Conservation (phyloP, 2,797 vertebrate species). For the Nannoperca obscura region DNA sequence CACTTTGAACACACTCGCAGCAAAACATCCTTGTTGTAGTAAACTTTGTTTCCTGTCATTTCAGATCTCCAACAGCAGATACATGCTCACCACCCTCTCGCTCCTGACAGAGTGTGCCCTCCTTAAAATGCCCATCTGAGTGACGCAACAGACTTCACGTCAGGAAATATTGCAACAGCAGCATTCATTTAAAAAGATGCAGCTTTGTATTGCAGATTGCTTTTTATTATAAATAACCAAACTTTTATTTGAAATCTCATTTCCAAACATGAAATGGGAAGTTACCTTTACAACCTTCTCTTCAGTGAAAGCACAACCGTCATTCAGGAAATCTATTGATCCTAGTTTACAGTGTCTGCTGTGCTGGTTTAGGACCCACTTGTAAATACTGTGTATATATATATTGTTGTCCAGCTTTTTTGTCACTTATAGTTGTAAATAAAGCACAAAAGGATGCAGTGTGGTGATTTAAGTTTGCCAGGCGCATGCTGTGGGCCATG, state of each 20-base stretch:
- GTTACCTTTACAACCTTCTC: not conserved
- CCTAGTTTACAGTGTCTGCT: not conserved
- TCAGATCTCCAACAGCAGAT: conserved; percentile 90
- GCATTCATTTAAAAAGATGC: not conserved
- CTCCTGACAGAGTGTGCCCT: conserved; percentile 93
- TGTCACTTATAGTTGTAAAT: conserved; percentile 56
- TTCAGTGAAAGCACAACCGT: not conserved
- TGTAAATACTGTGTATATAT: conserved; percentile 48
- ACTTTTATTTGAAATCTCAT: not conserved
- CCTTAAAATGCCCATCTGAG: conserved; percentile 84
- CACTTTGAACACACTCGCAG: not conserved
- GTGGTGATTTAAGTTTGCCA: not conserved
- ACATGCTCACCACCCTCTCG: conserved; percentile 88
- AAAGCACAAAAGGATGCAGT: conserved; percentile 22
- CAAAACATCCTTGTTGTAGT: not conserved
- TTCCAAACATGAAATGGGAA: not conserved
- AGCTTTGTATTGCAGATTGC: not conserved
- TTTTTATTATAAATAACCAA: not conserved
- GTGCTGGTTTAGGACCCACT: not conserved
- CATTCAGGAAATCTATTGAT: not conserved
- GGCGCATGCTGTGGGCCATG: too few species aligned
- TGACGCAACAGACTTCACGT: not conserved
- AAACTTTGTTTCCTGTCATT: conserved; percentile 45
- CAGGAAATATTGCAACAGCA: not conserved
- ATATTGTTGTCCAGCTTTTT: conserved; percentile 18